A percentile compares a stretch with the other conserved stretches of the same genome.
These are phyloP conservation scores for Acromyrmex charruanus DNA, from an alignment of 1,140 invertebrate genomes.

Conservation along the genomic window DNA sequence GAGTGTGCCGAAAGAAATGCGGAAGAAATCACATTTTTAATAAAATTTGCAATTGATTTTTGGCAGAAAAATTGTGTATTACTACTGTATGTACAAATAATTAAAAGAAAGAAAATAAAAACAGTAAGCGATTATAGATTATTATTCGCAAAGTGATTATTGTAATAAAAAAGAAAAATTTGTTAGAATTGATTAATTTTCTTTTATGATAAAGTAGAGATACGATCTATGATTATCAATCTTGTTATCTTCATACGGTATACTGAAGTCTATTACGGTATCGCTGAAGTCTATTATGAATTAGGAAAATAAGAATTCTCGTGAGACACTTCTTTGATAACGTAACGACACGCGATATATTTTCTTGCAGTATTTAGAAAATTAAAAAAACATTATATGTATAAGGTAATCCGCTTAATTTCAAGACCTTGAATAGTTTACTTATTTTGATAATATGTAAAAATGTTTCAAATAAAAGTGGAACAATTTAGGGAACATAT, in stretches of 20 bases:
- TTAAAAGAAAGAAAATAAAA: not conserved
- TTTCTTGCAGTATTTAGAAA: not conserved
- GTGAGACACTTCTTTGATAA: slow-evolving; percentile 5
- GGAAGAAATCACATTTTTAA: not conserved
- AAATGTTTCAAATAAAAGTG: too few relatives aligned
- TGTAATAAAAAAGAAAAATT: slow-evolving; percentile 2
- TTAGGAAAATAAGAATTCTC: not conserved
- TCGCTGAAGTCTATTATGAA: not conserved
- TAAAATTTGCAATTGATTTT: not conserved
- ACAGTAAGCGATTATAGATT: not conserved
- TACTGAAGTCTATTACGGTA: not conserved
- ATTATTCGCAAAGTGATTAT: not conserved
- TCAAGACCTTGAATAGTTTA: too few relatives aligned
- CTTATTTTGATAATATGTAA: too few relatives aligned
- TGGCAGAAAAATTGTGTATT: not conserved
- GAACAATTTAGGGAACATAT: too few relatives aligned
- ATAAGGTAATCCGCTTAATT: too few relatives aligned
- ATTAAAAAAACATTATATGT: not conserved
- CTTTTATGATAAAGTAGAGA: not conserved
- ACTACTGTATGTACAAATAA: not conserved
- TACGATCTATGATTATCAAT: not conserved
- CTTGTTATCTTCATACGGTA: not conserved
- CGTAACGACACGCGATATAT: not conserved
- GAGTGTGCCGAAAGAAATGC: not conserved
- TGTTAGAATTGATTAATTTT: not conserved